Evolutionary conservation across 2,797 vertebrate species (phyloP), one percentile per base, ranked within the genome.

Genomic region (Hoplostethus mediterraneus): DNA sequence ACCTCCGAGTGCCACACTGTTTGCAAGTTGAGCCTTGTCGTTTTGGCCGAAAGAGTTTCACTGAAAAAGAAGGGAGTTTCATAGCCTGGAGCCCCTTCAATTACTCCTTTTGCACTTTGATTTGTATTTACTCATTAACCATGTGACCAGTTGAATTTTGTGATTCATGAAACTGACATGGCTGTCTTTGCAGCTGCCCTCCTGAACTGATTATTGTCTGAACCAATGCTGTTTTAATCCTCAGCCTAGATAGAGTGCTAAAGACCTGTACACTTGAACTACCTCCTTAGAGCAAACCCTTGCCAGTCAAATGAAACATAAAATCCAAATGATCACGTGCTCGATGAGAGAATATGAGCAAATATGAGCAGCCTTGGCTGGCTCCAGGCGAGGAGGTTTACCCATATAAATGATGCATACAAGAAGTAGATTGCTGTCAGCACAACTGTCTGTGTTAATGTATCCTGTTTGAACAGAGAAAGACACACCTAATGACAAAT

Each of bases 1-100:
- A 62, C 75, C 82, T 83, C 80, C 28, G 40, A 85, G 69, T 63
- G 75, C 65, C 42, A 58, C 72, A 82, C 53, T 72, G 63, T 86
- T 85, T 87, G 71, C 63, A 75, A 80, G 83, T 69, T 47, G 71
- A 67, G 70, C 48, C 67, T 47, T 47, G 67, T 77, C 59, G 5
- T 28, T 63, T 67, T 33, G 51, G 51, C 70, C 7, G 13, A 61
- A 31, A 44, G 60, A 55, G 3, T 57, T 73, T 63, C 49, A 16
- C 64, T 31, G 59, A 61, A 80, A 83, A 28, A 84, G 63, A 38
- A 47, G 58, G 33, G 33, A 57, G 21, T 73, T 81, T 59, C 58
- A 56, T 40, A 63, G 60, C 61, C 48, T 3, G 12, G 6, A 63
- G 60, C 36, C 6, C 1, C 36, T 55, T 61, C 75, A 78, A 80